phyloP scores from a whole-genome alignment of 2,113 vertebrate genomes.

The Panurus biarmicus region DNA sequence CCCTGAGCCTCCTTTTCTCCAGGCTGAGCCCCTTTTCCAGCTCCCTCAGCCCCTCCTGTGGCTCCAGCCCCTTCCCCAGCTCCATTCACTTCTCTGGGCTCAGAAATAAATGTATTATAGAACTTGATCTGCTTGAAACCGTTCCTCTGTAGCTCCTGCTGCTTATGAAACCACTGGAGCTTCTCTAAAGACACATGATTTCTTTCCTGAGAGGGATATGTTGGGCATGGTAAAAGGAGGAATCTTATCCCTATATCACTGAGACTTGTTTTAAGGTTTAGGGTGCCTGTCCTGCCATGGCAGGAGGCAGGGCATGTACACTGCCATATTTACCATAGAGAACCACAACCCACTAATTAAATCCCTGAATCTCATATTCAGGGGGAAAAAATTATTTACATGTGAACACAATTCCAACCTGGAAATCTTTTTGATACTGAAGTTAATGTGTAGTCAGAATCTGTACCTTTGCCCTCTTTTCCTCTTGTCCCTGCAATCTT shows the following conservation, averaged over 20 bases:
- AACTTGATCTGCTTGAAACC: not conserved
- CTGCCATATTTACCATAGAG: not conserved
- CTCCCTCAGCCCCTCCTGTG: not conserved
- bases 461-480: not conserved
- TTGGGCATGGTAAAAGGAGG: not conserved
- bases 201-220: not conserved
- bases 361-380: not conserved
- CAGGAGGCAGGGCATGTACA: not conserved
- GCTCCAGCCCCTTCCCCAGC: not conserved
- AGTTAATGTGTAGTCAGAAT: not conserved
- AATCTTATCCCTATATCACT: fast-evolving
- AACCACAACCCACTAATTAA: not conserved
- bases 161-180: not conserved
- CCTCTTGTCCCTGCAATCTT: not conserved
- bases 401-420: not conserved
- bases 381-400: fast-evolving
- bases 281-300: fast-evolving
- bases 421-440: not conserved
- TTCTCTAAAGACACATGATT: not conserved
- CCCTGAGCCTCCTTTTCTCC: not conserved
- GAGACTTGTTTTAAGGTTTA: not conserved
- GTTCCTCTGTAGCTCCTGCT: not conserved
- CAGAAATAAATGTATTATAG: not conserved
- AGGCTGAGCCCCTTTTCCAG: not conserved
- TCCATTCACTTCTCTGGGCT: fast-evolving